Percentiles rank a stretch among this genome's conserved stretches.
phyloP scores from a whole-genome alignment of 2,113 vertebrate species.

The cat (Felis catus) region DNA sequence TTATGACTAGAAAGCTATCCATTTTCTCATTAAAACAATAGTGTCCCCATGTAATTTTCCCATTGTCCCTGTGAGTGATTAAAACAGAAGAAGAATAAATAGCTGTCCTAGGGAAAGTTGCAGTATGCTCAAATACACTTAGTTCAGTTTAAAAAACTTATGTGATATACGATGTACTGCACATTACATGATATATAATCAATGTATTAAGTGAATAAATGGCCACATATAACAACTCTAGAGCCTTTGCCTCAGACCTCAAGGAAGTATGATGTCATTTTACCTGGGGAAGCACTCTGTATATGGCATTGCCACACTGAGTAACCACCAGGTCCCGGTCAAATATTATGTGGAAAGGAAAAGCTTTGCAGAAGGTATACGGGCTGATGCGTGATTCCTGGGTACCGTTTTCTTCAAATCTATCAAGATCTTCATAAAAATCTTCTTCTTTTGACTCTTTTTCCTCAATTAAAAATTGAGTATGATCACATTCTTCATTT shows the following conservation, averaged over 20 bases:
- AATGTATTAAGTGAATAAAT: background rate
- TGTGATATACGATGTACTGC: rapidly evolving
- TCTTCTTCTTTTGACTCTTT: constrained; percentile 98
- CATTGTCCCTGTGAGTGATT: background rate
- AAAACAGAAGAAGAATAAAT: background rate
- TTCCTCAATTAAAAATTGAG: constrained; percentile 99
- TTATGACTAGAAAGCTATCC: background rate
- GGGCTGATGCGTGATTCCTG: constrained; percentile 98
- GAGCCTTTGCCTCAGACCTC: background rate
- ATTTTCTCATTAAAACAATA: background rate
- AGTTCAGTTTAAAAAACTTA: background rate
- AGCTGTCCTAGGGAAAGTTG: background rate
- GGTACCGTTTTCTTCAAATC: constrained; percentile 97
- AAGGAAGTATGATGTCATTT: background rate
- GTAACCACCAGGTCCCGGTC: constrained; percentile 96
- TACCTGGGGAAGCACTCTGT: constrained; percentile 97
- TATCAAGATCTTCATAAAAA: constrained; percentile 96
- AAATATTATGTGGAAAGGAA: constrained; percentile 99
- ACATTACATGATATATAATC: background rate
- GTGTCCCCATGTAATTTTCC: background rate
- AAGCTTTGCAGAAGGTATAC: constrained; percentile 98
- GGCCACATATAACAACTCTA: rapidly evolving
- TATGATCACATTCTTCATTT: constrained; percentile 97
- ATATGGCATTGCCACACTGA: constrained; percentile 98
- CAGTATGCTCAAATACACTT: background rate